Evolutionary conservation across 2,888 invertebrate species (phyloP), one percentile per base, ranked within the genome.

Genomic region (Acholoe squamosa): DNA sequence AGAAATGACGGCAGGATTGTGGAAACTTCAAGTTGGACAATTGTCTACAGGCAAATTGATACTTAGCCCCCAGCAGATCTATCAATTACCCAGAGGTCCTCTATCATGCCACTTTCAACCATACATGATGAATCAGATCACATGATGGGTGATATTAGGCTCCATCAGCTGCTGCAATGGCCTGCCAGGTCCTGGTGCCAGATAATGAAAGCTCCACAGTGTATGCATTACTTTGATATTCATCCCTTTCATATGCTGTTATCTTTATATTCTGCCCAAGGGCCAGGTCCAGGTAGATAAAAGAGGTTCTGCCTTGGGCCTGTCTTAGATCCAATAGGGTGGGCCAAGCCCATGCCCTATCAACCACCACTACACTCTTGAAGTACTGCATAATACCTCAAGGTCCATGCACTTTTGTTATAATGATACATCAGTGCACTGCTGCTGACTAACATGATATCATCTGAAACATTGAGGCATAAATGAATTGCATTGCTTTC

Each of bases 61-160:
- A 71, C 71, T 71, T 71, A 71, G 71, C 28, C 28, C 28, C 43
- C 10, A 14, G 28, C 31, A 71, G 28, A 71, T 71, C 71, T 7
- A 71, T 71, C n/a, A 61, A 19, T 3, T n/a, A 28, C 71, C 71
- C 28, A 28, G 28, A 14, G 0, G 28, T 71, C n/a, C 28, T 28
- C 16, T 28, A 71, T n/a, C 71, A 71, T 25, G 25, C 71, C 71
- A 71, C 71, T 25, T 28, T 5, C 14, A 7, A 16, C 71, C 25
- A 16, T 28, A 25, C 71, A n/a, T 28, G 0, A 71, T 71, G 71
- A 5, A 14, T 71, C 71, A 14, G n/a, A 16, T 3, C 71, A n/a
- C 28, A 28, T 71, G 28, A 71, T 71, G 71, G 71, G 71, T 28
- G 71, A 71, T 71, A 71, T 71, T 71, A 71, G 71, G 71, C 28